Conservation (phyloP, 2,888 invertebrate genomes). For the Epiblema foenella region DNA sequence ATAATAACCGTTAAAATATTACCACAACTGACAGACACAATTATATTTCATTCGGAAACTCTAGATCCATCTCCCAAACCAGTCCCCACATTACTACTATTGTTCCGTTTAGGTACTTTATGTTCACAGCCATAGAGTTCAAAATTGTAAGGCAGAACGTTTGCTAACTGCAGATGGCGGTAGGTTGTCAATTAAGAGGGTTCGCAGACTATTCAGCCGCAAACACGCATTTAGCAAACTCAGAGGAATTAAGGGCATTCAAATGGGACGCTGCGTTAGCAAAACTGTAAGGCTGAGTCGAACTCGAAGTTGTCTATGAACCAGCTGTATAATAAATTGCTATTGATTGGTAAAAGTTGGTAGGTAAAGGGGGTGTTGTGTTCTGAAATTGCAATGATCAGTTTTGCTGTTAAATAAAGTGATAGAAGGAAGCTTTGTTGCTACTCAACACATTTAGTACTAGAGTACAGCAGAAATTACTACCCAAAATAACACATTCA, state of each 20-base stretch:
- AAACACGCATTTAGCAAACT: slow-evolving; percentile 53
- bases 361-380: not conserved
- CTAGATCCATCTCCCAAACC: slow-evolving; percentile 13
- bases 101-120: not conserved
- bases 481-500: no score
- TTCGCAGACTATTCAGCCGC: slow-evolving; percentile 48
- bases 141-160: not conserved
- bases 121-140: not conserved
- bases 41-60: slow-evolving; percentile 39
- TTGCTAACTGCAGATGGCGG: slow-evolving; percentile 23
- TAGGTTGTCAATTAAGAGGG: slow-evolving; percentile 48
- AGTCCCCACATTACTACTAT: not conserved
- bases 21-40: slow-evolving; percentile 31
- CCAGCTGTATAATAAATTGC: not conserved
- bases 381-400: not conserved
- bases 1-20: slow-evolving; percentile 35
- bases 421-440: no score
- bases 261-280: slow-evolving; percentile 45
- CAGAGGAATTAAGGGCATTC: slow-evolving; percentile 50
- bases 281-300: slow-evolving; percentile 36
- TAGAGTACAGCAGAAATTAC: no score
- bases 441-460: not conserved
- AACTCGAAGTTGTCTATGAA: slow-evolving; percentile 30
- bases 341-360: not conserved
- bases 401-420: not conserved